phyloP scores from a whole-genome alignment of 92 coral and sea anemone species.

The Muricea muricata region DNA sequence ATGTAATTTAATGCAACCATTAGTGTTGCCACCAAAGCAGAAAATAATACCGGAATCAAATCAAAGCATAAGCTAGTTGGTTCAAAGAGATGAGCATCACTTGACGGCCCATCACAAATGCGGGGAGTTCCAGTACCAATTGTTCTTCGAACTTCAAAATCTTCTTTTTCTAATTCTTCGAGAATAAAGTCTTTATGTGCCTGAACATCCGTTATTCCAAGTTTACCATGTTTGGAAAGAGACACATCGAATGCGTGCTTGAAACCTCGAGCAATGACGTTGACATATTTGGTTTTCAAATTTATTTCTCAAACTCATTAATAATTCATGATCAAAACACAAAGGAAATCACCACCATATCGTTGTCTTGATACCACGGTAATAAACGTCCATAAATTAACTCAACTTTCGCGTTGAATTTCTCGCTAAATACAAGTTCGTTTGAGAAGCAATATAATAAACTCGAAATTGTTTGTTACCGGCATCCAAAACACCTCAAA shows the following conservation, averaged over 20 bases:
- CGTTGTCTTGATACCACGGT: too few relatives aligned
- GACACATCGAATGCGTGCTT: constrained; percentile 70
- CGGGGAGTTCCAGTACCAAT: constrained; percentile 64
- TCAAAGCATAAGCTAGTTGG: constrained; percentile 73
- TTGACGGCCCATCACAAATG: constrained; percentile 56
- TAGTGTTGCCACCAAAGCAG: constrained; percentile 67
- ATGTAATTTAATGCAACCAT: constrained; percentile 65
- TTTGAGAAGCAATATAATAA: too few relatives aligned
- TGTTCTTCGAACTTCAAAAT: neutral
- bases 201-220: constrained; percentile 61
- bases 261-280: constrained; percentile 36
- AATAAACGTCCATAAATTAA: too few relatives aligned
- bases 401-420: too few relatives aligned
- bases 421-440: too few relatives aligned
- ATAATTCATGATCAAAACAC: too few relatives aligned
- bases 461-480: too few relatives aligned
- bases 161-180: neutral
- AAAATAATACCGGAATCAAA: constrained; percentile 48
- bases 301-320: too few relatives aligned
- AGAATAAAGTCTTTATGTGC: constrained; percentile 37
- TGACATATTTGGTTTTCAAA: constrained; percentile 28
- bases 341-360: too few relatives aligned
- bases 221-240: constrained; percentile 42
- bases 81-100: constrained; percentile 55
- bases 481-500: too few relatives aligned